A percentile compares a stretch with the other conserved stretches of the same genome.
Conservation (phyloP, 2,113 vertebrate species). For the Gymnogyps californianus region DNA sequence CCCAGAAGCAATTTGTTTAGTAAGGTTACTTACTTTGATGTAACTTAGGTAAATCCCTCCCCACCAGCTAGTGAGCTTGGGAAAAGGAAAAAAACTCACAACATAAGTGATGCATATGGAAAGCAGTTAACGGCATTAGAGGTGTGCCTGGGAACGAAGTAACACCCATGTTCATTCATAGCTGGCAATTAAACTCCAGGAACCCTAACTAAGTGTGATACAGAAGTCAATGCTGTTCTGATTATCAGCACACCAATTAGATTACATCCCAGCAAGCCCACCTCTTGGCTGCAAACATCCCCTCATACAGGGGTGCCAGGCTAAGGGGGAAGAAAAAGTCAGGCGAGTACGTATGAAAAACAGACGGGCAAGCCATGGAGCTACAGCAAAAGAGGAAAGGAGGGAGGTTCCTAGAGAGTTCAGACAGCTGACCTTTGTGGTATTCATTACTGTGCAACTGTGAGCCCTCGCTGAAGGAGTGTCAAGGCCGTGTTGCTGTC, state of each 20-base stretch:
- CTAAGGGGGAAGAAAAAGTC: background rate
- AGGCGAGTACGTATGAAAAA: background rate
- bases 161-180: background rate
- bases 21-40: background rate
- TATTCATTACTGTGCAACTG: background rate
- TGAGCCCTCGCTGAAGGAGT: background rate
- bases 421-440: constrained; percentile 28
- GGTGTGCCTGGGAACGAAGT: background rate
- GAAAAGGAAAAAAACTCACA: background rate
- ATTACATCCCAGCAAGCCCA: background rate
- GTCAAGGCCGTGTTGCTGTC: background rate
- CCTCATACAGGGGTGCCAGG: background rate
- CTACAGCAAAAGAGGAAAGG: background rate
- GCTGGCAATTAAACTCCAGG: background rate
- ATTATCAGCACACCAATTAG: background rate
- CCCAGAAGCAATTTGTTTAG: background rate
- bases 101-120: background rate
- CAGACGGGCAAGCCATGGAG: accelerated
- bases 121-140: background rate
- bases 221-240: background rate
- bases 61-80: background rate
- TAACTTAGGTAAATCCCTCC: background rate
- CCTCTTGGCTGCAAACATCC: background rate
- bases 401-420: background rate
- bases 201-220: background rate